A percentile compares a stretch with the other conserved stretches of the same genome.
These are phyloP conservation scores for Drosophila grimshawi DNA, from an alignment of 1,140 invertebrate species.

Conservation along the genomic window DNA sequence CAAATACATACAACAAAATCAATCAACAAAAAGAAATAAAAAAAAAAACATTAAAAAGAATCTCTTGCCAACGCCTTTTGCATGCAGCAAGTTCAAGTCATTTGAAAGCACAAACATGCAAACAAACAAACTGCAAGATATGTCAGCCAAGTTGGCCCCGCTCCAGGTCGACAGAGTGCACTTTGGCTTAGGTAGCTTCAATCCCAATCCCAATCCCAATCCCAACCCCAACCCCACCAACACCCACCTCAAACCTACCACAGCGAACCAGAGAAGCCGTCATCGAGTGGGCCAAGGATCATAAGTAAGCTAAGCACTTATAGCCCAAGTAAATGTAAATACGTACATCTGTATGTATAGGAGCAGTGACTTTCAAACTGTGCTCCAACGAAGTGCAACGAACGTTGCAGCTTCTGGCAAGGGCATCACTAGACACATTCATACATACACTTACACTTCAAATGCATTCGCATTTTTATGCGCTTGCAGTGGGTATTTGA, in stretches of 20 bases:
- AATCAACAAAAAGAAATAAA: constrained; percentile 54
- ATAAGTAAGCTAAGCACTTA: constrained; percentile 81
- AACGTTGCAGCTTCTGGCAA: constrained; percentile 72
- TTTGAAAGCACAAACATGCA: constrained; percentile 70
- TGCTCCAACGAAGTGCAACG: constrained; percentile 75
- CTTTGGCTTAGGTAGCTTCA: constrained; percentile 36
- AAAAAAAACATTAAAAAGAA: not conserved
- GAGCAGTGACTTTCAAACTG: constrained; percentile 69
- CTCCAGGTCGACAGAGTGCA: constrained; percentile 52
- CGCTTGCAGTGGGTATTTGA: not conserved
- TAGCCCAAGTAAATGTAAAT: constrained; percentile 59
- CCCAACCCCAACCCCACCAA: not conserved
- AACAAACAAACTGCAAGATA: constrained; percentile 63
- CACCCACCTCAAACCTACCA: not conserved
- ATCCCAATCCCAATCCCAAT: not conserved
- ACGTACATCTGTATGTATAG: not conserved
- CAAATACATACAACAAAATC: constrained; percentile 64
- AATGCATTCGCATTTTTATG: constrained; percentile 27
- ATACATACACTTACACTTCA: constrained; percentile 13
- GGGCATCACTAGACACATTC: constrained; percentile 69
- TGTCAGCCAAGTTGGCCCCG: constrained; percentile 56
- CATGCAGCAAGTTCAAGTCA: constrained; percentile 66
- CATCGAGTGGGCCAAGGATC: constrained; percentile 74
- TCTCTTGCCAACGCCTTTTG: constrained; percentile 47
- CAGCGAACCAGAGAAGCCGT: constrained; percentile 26